Conservation (phyloP, 2,797 vertebrate species). For the Schizopygopsis pylzovi region DNA sequence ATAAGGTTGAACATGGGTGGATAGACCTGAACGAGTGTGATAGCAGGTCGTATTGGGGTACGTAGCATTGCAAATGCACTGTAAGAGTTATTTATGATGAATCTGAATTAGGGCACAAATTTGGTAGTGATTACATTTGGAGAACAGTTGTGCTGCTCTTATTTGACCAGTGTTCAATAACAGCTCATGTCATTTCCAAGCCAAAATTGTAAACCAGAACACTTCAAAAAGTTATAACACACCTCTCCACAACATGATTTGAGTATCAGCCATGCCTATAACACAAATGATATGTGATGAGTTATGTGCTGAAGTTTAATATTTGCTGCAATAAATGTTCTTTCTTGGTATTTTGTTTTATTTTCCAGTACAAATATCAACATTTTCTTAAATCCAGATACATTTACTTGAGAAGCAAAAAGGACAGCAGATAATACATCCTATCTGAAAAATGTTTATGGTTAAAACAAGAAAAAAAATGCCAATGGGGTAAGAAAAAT, state of each 20-base stretch:
- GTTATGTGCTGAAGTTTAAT: neutral
- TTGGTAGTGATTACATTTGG: neutral
- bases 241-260: neutral
- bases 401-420: neutral
- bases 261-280: neutral
- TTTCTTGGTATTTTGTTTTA: neutral
- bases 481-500: too few species aligned
- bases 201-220: neutral
- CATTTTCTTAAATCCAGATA: neutral
- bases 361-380: neutral
- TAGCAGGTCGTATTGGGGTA: neutral
- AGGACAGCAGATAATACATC: neutral
- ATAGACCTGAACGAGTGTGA: neutral
- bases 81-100: neutral
- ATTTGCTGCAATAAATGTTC: neutral
- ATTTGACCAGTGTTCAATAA: neutral
- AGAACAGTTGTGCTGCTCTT: neutral
- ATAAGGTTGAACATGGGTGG: slow-evolving; percentile 30
- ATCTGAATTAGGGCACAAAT: neutral
- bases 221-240: neutral
- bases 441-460: neutral
- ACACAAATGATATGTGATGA: neutral
- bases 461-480: neutral
- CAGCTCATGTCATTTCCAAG: neutral
- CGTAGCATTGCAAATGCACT: neutral